phyloP scores from a whole-genome alignment of 2,113 vertebrate species.

The Atherinomorus stipes region DNA sequence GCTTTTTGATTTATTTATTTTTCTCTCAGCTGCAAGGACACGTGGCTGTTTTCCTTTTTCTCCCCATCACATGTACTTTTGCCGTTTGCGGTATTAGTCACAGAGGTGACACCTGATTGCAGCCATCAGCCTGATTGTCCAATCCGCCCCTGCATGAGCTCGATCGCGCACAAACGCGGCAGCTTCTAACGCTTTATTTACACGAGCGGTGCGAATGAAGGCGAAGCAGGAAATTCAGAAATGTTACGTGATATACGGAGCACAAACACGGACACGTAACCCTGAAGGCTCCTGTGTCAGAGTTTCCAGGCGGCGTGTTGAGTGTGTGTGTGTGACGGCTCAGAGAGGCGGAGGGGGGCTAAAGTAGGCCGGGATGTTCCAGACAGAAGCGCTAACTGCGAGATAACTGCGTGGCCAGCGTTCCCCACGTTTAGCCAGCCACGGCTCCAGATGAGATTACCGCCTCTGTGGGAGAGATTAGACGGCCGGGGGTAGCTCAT shows the following conservation, averaged over 20 bases:
- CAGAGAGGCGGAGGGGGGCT: slow-evolving; percentile 51
- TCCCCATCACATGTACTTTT: no score
- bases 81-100: background rate
- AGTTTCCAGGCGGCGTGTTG: slow-evolving; percentile 63
- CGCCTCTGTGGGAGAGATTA: slow-evolving; percentile 74
- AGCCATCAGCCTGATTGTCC: slow-evolving; percentile 29
- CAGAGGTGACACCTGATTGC: slow-evolving; percentile 36
- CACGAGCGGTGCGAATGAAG: slow-evolving; percentile 17
- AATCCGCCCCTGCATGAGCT: background rate
- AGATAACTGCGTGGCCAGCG: slow-evolving; percentile 84
- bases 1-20: no score
- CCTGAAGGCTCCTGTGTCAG: slow-evolving; percentile 66
- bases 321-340: slow-evolving; percentile 41
- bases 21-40: background rate
- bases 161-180: background rate
- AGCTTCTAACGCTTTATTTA: slow-evolving; percentile 22
- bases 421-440: slow-evolving; percentile 80
- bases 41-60: background rate
- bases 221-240: slow-evolving; percentile 34
- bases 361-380: slow-evolving; percentile 87
- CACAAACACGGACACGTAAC: slow-evolving; percentile 61
- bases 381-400: slow-evolving; percentile 78
- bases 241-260: slow-evolving; percentile 63
- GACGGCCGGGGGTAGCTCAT: slow-evolving; percentile 63
- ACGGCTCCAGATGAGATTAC: slow-evolving; percentile 81